A percentile compares a stretch with the other conserved stretches of the same genome.
Evolutionary conservation across 2,797 vertebrate species (phyloP).

Genomic region (Danio albolineatus): DNA sequence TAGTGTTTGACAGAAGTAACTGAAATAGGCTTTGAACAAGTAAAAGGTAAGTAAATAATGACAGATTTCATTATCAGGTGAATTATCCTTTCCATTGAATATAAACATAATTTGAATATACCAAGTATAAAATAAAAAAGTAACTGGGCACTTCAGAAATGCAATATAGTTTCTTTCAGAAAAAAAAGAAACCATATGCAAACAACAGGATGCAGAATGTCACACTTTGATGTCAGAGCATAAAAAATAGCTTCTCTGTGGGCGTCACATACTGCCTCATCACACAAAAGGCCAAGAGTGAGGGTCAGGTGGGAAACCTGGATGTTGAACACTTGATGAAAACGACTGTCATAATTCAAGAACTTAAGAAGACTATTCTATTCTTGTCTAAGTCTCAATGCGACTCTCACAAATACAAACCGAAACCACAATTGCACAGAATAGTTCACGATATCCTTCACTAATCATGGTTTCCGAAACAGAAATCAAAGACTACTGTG

Average conservation of each 20-base stretch:
- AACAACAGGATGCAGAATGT: constrained; percentile 50
- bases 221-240: constrained; percentile 49
- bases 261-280: neutral
- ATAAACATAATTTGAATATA: neutral
- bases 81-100: too few relatives aligned
- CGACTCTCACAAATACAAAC: constrained; percentile 3
- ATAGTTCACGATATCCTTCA: neutral
- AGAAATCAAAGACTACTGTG: neutral
- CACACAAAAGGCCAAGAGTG: neutral
- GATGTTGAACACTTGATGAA: constrained; percentile 28
- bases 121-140: neutral
- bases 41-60: too few relatives aligned
- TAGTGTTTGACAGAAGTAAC: too few relatives aligned
- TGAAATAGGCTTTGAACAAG: too few relatives aligned
- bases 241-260: constrained; percentile 46
- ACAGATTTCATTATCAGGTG: too few relatives aligned
- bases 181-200: constrained; percentile 28
- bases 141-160: neutral
- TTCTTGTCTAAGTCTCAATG: neutral
- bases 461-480: neutral
- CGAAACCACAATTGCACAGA: neutral
- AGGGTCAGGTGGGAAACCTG: constrained; percentile 23
- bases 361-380: neutral
- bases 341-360: constrained; percentile 22
- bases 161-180: neutral